Evolutionary conservation across 2,797 vertebrate genomes (phyloP).

Genomic region (Capromys pilorides): DNA sequence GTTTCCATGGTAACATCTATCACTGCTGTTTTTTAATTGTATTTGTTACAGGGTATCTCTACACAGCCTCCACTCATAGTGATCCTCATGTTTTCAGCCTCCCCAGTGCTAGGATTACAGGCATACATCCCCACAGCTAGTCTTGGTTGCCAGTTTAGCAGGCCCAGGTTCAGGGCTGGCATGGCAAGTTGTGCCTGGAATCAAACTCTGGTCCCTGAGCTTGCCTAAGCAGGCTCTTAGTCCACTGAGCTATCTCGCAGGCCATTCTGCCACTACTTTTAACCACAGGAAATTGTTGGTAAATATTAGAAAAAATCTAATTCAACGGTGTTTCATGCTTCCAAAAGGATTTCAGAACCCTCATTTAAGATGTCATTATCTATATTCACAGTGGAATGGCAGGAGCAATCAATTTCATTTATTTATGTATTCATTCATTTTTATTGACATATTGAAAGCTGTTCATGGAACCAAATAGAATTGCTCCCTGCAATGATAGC

Average conservation of each 20-base stretch:
- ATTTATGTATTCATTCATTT: not conserved
- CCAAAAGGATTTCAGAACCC: not conserved
- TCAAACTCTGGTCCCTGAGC: no score
- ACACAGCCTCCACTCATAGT: no score
- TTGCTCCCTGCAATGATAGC: not conserved
- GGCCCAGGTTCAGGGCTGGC: no score
- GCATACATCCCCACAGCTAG: no score
- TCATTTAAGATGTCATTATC: no score
- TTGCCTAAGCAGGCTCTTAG: no score
- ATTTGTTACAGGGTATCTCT: no score
- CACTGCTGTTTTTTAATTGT: not conserved
- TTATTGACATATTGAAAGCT: not conserved
- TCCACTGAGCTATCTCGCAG: no score
- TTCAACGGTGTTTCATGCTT: not conserved
- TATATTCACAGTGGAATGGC: not conserved
- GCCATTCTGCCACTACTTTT: not conserved
- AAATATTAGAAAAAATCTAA: not conserved
- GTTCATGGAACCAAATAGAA: not conserved
- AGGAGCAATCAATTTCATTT: not conserved
- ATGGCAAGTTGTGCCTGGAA: no score
- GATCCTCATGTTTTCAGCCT: no score
- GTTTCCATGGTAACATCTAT: slow-evolving; percentile 15
- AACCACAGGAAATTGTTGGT: not conserved
- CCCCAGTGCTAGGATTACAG: no score
- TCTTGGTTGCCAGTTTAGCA: no score